These are phyloP conservation scores for Tamias sibiricus DNA, from an alignment of 2,113 vertebrate species.

Conservation along the genomic window DNA sequence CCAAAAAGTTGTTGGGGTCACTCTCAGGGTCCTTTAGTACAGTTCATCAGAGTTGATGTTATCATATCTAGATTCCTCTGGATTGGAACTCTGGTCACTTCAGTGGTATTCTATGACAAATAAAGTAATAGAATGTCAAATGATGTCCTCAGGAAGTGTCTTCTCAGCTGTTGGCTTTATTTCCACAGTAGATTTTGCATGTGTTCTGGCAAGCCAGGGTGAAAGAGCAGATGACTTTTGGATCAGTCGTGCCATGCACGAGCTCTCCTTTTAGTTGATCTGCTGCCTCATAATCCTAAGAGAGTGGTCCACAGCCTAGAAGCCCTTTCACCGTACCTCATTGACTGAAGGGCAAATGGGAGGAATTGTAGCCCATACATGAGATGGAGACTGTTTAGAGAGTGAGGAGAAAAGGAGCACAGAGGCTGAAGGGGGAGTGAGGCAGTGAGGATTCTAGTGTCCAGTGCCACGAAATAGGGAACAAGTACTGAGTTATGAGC, in stretches of 20 bases:
- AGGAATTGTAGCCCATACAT: not conserved
- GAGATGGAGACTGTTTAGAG: not conserved
- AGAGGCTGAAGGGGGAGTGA: not conserved
- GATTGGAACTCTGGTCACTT: not conserved
- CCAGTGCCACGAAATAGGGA: not conserved
- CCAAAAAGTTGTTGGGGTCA: conserved; percentile 50
- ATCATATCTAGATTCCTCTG: not conserved
- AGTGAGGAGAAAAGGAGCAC: not conserved
- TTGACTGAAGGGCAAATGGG: not conserved
- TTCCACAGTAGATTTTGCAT: not conserved
- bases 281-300: not conserved
- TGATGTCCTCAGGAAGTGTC: conserved; percentile 1
- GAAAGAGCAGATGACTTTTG: not conserved
- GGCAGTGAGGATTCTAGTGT: not conserved
- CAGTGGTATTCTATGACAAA: conserved; percentile 47
- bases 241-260: not conserved
- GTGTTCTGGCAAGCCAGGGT: not conserved
- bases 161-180: not conserved
- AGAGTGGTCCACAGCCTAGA: not conserved
- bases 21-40: not conserved
- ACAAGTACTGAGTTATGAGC: conserved; percentile 62
- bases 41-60: not conserved
- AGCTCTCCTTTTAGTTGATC: not conserved
- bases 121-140: conserved; percentile 51
- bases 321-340: not conserved